These are phyloP conservation scores for Melitaea athalia DNA, from an alignment of 2,888 invertebrate species.

Conservation along the genomic window DNA sequence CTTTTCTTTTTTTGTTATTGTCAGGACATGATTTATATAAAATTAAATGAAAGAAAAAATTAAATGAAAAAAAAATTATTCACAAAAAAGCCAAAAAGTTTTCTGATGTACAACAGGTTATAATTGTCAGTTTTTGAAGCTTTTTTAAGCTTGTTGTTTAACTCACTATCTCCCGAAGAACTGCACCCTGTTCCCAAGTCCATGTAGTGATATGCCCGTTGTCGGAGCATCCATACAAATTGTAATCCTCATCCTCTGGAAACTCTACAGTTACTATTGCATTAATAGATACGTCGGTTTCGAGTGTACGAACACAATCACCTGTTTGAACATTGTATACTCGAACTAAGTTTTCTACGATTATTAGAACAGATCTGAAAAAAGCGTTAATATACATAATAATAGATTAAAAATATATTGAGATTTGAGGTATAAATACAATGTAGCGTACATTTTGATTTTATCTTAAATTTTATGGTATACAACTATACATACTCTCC, in stretches of 20 bases:
- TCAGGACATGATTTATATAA: too few species aligned
- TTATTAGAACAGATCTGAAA: slow-evolving; percentile 69
- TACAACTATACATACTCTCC: slow-evolving; percentile 70
- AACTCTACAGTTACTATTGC: slow-evolving; percentile 68
- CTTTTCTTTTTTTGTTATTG: too few species aligned
- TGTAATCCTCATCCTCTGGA: slow-evolving; percentile 67
- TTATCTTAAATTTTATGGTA: background rate
- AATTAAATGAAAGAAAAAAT: background rate
- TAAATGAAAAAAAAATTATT: background rate
- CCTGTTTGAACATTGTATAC: slow-evolving; percentile 75
- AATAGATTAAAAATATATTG: background rate
- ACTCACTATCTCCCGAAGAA: slow-evolving; percentile 71
- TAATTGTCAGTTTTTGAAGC: background rate
- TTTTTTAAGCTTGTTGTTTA: background rate
- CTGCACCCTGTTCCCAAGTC: slow-evolving; percentile 77
- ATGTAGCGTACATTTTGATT: background rate
- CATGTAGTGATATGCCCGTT: slow-evolving; percentile 66
- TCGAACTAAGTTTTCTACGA: slow-evolving; percentile 71
- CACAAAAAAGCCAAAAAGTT: too few species aligned
- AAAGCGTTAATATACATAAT: background rate
- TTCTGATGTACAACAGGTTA: too few species aligned
- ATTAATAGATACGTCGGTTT: slow-evolving; percentile 60
- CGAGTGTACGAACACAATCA: slow-evolving; percentile 68
- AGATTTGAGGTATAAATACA: background rate
- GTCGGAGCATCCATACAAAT: slow-evolving; percentile 71